Conservation (phyloP, 2,888 invertebrate genomes). For the Meteorus colon region DNA sequence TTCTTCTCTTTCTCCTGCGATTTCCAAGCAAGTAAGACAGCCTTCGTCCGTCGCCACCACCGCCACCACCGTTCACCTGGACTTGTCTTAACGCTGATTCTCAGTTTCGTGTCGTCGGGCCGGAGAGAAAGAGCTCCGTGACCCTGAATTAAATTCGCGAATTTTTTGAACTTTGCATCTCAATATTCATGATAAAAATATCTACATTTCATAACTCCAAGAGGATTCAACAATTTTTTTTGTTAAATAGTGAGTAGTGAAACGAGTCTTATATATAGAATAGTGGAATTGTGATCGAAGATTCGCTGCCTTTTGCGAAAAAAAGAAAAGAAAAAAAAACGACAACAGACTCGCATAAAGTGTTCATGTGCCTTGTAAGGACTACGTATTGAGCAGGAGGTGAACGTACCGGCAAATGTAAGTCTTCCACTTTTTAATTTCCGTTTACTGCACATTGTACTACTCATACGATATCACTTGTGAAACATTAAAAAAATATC, state of each 20-base stretch:
- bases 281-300: background rate
- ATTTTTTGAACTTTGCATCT: conserved; percentile 9
- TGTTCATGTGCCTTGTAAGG: conserved; percentile 59
- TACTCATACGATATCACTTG: background rate
- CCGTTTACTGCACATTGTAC: background rate
- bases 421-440: conserved; percentile 37
- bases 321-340: background rate
- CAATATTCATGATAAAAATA: background rate
- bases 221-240: background rate
- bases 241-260: conserved; percentile 32
- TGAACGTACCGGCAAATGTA: conserved; percentile 55
- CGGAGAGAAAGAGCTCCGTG: conserved; percentile 72
- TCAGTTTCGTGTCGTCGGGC: conserved; percentile 71
- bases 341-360: conserved; percentile 34
- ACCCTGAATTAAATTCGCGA: conserved; percentile 61
- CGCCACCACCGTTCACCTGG: conserved; percentile 63
- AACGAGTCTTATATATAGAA: background rate
- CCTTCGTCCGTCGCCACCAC: conserved; percentile 39
- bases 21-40: conserved; percentile 46
- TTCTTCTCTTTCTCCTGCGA: conserved; percentile 22
- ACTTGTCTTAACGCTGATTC: conserved; percentile 54
- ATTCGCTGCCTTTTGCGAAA: background rate
- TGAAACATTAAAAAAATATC: background rate
- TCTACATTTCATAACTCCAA: background rate
- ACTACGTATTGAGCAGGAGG: conserved; percentile 56